Conservation (phyloP, 2,797 vertebrate species). For the Lacerta bilineata region DNA sequence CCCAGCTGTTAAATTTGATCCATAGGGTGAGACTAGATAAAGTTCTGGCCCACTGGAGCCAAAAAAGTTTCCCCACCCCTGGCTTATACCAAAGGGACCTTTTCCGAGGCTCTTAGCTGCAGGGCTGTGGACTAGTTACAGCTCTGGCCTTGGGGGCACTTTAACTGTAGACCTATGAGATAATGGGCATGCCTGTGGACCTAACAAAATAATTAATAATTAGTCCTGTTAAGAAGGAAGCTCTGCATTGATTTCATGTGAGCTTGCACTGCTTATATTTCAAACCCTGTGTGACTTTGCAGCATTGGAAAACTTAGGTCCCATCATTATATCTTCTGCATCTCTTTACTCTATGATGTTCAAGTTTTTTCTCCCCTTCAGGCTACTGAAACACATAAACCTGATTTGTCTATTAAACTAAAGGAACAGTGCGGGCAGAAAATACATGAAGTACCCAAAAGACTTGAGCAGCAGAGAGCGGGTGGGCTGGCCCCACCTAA, state of each 20-base stretch:
- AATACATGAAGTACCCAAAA: slow-evolving; percentile 2
- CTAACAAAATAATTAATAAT: too few species aligned
- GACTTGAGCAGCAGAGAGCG: background rate
- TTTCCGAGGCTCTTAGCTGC: background rate
- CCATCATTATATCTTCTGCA: slow-evolving; percentile 22
- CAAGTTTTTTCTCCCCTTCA: slow-evolving; percentile 28
- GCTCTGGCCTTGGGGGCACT: too few species aligned
- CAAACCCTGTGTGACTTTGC: background rate
- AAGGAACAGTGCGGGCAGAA: background rate
- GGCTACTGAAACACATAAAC: background rate
- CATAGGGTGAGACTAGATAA: too few species aligned
- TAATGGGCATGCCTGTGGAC: background rate
- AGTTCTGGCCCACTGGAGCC: too few species aligned
- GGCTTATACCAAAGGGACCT: background rate
- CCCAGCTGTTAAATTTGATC: too few species aligned
- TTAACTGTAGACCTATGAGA: background rate
- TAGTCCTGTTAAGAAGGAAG: background rate
- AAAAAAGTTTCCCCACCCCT: too few species aligned
- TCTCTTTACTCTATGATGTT: slow-evolving; percentile 40
- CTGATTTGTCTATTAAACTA: slow-evolving; percentile 36
- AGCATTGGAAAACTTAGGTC: slow-evolving; percentile 19
- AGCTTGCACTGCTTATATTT: background rate
- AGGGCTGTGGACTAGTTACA: background rate
- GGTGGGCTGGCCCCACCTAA: background rate
- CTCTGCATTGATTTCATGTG: background rate